These are phyloP conservation scores for Trilocha varians DNA, from an alignment of 2,888 invertebrate species.

Conservation along the genomic window DNA sequence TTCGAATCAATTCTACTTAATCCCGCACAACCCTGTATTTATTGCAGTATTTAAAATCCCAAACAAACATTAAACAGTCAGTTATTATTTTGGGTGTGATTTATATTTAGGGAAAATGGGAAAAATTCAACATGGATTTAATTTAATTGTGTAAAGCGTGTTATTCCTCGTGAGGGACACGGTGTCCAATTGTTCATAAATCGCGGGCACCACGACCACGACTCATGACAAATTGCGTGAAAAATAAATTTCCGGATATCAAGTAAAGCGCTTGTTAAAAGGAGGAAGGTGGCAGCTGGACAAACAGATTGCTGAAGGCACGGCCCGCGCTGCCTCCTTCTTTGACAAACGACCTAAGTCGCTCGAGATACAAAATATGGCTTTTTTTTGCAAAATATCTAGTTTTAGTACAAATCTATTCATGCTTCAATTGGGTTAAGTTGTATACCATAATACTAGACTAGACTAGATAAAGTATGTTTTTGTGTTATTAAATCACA, in stretches of 20 bases:
- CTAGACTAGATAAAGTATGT: no score
- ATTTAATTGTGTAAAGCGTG: conserved; percentile 11
- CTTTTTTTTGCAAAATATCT: conserved; percentile 16
- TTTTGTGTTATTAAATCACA: no score
- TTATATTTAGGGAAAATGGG: not conserved
- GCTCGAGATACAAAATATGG: conserved; percentile 33
- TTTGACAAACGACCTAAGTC: conserved; percentile 49
- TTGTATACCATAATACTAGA: no score
- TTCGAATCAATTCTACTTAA: not conserved
- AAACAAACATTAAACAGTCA: not conserved
- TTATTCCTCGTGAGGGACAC: conserved; percentile 8
- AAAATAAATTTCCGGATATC: conserved; percentile 53
- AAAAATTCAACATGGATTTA: conserved; percentile 3
- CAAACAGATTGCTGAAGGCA: conserved; percentile 55
- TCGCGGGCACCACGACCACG: conserved; percentile 22
- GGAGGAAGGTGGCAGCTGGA: conserved; percentile 60
- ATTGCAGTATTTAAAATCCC: not conserved
- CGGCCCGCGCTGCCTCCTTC: conserved; percentile 19
- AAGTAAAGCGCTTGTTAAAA: conserved; percentile 62
- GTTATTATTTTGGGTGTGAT: not conserved
- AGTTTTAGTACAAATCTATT: not conserved
- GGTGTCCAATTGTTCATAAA: conserved; percentile 23
- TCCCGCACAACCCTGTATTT: not conserved
- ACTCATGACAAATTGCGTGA: conserved; percentile 40
- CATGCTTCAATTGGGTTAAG: no score